These are phyloP conservation scores for Turritopsis dohrnii DNA, from an alignment of 30 jellyfish, hydroid and myxozoan species.

Conservation along the genomic window DNA sequence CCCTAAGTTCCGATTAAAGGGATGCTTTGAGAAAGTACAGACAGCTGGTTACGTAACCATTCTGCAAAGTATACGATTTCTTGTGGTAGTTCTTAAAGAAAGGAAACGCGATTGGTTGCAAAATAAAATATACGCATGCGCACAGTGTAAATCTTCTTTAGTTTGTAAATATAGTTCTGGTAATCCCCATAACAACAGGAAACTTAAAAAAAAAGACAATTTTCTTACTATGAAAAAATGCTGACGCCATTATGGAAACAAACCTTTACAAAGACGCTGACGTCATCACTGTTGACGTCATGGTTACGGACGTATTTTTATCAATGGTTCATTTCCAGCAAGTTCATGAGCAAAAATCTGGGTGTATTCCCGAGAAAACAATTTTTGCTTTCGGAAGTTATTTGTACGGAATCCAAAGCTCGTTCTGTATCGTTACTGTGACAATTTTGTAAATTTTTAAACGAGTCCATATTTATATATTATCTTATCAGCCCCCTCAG, in stretches of 20 bases:
- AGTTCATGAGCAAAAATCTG: no score
- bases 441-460: background rate
- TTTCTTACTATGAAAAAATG: background rate
- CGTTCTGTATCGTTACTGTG: background rate
- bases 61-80: background rate
- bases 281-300: background rate
- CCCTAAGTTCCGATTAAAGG: background rate
- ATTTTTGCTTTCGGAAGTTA: no score
- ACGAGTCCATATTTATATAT: background rate
- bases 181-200: background rate
- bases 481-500: no score
- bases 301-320: background rate
- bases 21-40: background rate
- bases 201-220: no score
- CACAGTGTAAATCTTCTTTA: background rate
- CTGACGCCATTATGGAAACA: background rate
- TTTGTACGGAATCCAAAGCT: background rate
- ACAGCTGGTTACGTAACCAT: background rate
- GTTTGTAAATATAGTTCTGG: background rate
- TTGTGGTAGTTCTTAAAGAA: background rate
- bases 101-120: background rate
- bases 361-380: no score
- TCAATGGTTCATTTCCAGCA: background rate
- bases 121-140: background rate
- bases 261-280: background rate